Base-by-base conservation (phyloP, 92 coral and sea anemone species). In the Parazoanthus swiftii region DNA sequence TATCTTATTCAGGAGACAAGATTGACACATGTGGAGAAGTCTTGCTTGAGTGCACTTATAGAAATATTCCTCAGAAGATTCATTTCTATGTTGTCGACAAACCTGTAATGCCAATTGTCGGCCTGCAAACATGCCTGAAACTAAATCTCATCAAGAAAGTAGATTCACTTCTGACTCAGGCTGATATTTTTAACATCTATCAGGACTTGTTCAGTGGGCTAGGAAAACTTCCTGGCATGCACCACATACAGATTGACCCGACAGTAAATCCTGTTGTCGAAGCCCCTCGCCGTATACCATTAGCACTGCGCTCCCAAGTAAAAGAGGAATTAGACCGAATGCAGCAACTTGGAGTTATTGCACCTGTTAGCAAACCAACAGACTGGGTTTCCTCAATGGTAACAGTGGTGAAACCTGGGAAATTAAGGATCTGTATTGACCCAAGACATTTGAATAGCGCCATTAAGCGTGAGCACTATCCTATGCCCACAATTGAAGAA, bases 321-420 rank as follows among this genome's bases (percentile, higher is more conserved):
- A 80, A 80, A 43, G 66, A 51, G 56, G 84, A 80, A 80, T 35
- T 80, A 21, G 84, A 80, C 56, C 84, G 84, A 80, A 80, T 80
- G 67, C 33, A 80, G 84, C 66, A 63, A 25, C 66, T 80, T 46
- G 51, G 51, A 46, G 51, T 46, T 46, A 46, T 46, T 46, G 8
- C 51, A 46, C 51, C 51, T 46, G 84, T 80, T 44, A 80, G 66
- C 16, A 51, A 80, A 63, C 84, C 84, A 51, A 80, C 84, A 42
- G 84, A 46, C 51, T 46, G 51, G 51, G 51, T 46, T 46, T 46
- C 51, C 51, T 3, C 51, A 46, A 46, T 46, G 77, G 77, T 83
- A 1, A 82, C 86, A 43, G 86, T 83, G 77, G 86, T 83, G 77
- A 83, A 83, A 83, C 86, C 86, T 5, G 70, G 70, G 38, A 83